Evolutionary conservation across 2,113 vertebrate species (phyloP).

Genomic region (Crocuta crocuta): DNA sequence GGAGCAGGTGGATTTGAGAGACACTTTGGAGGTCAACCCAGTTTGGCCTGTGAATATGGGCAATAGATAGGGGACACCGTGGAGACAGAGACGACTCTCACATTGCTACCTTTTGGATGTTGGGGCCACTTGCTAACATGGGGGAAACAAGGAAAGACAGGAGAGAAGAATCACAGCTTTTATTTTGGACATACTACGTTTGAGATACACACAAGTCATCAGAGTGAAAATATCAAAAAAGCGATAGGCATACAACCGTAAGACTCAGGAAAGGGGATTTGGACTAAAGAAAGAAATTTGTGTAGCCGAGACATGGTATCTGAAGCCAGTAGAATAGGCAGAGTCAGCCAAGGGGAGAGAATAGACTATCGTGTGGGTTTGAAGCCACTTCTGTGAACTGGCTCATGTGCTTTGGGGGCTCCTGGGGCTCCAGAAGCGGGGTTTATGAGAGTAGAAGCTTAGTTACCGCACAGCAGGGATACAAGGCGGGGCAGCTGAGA

Average conservation of each 20-base stretch:
- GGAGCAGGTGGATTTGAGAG: neutral
- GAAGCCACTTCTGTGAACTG: neutral
- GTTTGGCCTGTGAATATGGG: neutral
- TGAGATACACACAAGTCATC: neutral
- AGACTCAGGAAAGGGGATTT: neutral
- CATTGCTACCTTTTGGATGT: fast-evolving
- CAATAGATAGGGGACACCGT: neutral
- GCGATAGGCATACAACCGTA: neutral
- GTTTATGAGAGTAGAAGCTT: neutral
- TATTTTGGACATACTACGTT: neutral
- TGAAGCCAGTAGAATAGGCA: neutral
- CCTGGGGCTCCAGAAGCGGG: no score
- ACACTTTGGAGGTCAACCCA: neutral
- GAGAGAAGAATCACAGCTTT: neutral
- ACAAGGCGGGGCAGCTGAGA: neutral
- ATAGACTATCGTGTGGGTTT: neutral
- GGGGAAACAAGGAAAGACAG: neutral
- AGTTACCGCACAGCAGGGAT: fast-evolving
- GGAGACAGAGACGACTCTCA: neutral
- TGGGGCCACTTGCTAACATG: neutral
- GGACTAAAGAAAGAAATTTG: neutral
- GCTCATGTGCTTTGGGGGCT: fast-evolving
- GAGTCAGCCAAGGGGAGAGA: neutral
- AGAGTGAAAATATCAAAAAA: neutral
- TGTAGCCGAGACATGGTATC: neutral